Conservation (phyloP, 2,888 invertebrate species). For the Osedax frankpressi region DNA sequence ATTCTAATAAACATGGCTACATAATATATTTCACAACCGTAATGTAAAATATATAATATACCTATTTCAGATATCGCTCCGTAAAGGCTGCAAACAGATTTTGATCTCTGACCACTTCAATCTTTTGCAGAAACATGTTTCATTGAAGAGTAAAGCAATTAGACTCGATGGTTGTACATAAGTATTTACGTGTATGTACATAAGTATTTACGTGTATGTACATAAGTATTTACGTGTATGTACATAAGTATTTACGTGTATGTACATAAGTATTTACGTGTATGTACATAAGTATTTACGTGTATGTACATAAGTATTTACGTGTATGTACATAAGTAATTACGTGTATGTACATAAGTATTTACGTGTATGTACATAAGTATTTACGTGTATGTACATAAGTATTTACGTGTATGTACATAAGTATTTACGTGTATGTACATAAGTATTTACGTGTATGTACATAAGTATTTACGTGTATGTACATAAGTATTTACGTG, state of each 20-base stretch:
- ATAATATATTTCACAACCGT: too few relatives aligned
- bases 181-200: background rate
- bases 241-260: background rate
- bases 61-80: slow-evolving; percentile 63
- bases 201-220: background rate
- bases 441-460: background rate
- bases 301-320: background rate
- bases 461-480: background rate
- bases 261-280: background rate
- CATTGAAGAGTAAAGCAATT: slow-evolving; percentile 65
- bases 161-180: slow-evolving; percentile 51
- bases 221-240: background rate
- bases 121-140: slow-evolving; percentile 66
- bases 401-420: background rate
- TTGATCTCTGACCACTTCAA: slow-evolving; percentile 79
- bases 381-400: background rate
- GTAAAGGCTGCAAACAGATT: slow-evolving; percentile 78
- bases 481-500: background rate
- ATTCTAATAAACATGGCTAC: too few relatives aligned
- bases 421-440: background rate
- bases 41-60: slow-evolving; percentile 16
- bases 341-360: background rate
- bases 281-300: background rate
- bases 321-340: background rate
- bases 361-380: background rate